Conservation (phyloP, 2,113 vertebrate species). For the Oryzias curvinotus region DNA sequence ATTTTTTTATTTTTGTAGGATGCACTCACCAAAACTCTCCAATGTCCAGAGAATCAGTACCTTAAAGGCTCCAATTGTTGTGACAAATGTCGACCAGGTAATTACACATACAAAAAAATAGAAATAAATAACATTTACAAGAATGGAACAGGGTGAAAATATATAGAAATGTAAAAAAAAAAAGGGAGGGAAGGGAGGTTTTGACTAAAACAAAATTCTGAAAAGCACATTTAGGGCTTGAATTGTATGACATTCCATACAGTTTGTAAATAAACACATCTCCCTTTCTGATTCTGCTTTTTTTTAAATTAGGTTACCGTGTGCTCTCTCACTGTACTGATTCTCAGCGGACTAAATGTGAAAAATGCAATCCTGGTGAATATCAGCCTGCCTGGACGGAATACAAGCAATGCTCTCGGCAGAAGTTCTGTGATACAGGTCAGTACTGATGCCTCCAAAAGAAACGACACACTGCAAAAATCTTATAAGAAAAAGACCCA, state of each 20-base stretch:
- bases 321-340: slow-evolving; percentile 79
- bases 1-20: slow-evolving; percentile 51
- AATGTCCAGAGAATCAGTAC: slow-evolving; percentile 66
- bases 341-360: slow-evolving; percentile 74
- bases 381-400: slow-evolving; percentile 88
- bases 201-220: slow-evolving; percentile 8
- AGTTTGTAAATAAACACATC: slow-evolving; percentile 8
- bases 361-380: slow-evolving; percentile 79
- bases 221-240: neutral
- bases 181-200: slow-evolving; percentile 56
- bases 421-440: slow-evolving; percentile 90
- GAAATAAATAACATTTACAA: neutral
- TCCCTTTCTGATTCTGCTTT: slow-evolving; percentile 5
- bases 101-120: neutral
- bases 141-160: slow-evolving; percentile 23
- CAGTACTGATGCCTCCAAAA: slow-evolving; percentile 46
- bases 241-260: too few relatives aligned
- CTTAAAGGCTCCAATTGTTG: slow-evolving; percentile 65
- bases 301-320: slow-evolving; percentile 74
- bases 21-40: slow-evolving; percentile 44
- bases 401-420: slow-evolving; percentile 79
- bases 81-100: slow-evolving; percentile 76
- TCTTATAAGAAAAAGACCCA: neutral
- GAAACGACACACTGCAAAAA: neutral
- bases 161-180: slow-evolving; percentile 43